These are phyloP conservation scores for Scarus forsteni DNA, from an alignment of 2,797 vertebrate species.

Conservation along the genomic window DNA sequence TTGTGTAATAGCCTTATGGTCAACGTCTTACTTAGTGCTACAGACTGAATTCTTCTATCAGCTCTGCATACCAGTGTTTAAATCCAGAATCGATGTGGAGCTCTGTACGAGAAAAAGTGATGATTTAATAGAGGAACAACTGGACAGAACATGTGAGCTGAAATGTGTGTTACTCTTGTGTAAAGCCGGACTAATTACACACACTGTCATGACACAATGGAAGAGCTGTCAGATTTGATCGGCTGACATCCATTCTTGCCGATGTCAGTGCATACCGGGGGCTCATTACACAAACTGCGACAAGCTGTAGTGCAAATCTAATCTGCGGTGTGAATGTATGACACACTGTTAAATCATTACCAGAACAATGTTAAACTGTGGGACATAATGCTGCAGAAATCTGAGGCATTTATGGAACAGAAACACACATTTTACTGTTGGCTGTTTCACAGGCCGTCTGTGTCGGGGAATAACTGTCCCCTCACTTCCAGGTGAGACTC, in stretches of 20 bases:
- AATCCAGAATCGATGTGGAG: slow-evolving; percentile 13
- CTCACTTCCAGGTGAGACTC: slow-evolving; percentile 42
- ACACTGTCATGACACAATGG: slow-evolving; percentile 61
- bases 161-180: slow-evolving; percentile 19
- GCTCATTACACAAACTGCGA: slow-evolving; percentile 65
- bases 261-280: slow-evolving; percentile 73
- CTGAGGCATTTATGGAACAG: slow-evolving; percentile 33
- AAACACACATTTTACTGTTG: slow-evolving; percentile 16
- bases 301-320: slow-evolving; percentile 75
- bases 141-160: slow-evolving; percentile 37
- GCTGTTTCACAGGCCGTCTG: slow-evolving; percentile 15
- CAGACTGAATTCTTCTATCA: too few species aligned
- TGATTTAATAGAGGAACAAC: slow-evolving; percentile 25
- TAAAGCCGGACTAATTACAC: slow-evolving; percentile 56
- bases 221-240: slow-evolving; percentile 68
- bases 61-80: background rate
- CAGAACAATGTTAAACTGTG: slow-evolving; percentile 73
- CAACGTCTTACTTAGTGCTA: too few species aligned
- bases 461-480: slow-evolving; percentile 13
- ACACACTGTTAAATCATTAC: slow-evolving; percentile 84
- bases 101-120: background rate
- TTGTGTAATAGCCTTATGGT: too few species aligned
- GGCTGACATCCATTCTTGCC: slow-evolving; percentile 58
- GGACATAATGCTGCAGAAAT: slow-evolving; percentile 37
- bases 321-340: slow-evolving; percentile 63